Conservation (phyloP, 1,140 invertebrate species). For the Drosophila nigrodunni region DNA sequence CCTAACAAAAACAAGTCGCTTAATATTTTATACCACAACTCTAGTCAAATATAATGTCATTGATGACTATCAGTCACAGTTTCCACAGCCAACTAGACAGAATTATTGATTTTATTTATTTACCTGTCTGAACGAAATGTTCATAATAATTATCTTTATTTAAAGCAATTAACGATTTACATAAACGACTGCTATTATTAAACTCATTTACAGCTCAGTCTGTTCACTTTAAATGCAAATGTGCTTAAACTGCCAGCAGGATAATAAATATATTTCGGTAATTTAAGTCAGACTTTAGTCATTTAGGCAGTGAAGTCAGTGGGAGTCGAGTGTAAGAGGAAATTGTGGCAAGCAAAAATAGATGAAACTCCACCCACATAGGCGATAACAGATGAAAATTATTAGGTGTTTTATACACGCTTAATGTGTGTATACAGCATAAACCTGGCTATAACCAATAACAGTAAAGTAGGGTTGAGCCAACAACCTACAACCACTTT, state of each 20-base stretch:
- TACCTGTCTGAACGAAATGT: not conserved
- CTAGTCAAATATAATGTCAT: no score
- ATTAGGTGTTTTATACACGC: constrained; percentile 62
- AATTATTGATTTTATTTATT: not conserved
- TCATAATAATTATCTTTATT: not conserved
- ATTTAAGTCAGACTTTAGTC: constrained; percentile 24
- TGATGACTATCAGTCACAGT: no score
- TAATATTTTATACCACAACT: no score
- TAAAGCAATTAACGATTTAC: constrained; percentile 9
- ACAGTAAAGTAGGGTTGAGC: constrained; percentile 61
- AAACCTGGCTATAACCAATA: constrained; percentile 63
- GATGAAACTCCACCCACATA: constrained; percentile 55
- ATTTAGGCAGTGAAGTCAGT: not conserved
- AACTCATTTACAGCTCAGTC: not conserved
- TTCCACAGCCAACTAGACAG: no score
- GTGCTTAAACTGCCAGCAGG: not conserved
- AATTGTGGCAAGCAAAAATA: not conserved
- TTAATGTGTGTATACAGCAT: constrained; percentile 53
- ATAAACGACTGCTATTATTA: constrained; percentile 3
- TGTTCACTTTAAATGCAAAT: constrained; percentile 3
- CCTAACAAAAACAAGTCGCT: no score
- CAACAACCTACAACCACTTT: constrained; percentile 52
- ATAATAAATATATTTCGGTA: constrained; percentile 35
- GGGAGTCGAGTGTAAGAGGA: constrained; percentile 2
- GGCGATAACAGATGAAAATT: constrained; percentile 37